Percentiles rank a stretch among this genome's conserved stretches.
These are phyloP conservation scores for Odontamblyopus rebecca DNA, from an alignment of 2,797 vertebrate species.

Conservation along the genomic window DNA sequence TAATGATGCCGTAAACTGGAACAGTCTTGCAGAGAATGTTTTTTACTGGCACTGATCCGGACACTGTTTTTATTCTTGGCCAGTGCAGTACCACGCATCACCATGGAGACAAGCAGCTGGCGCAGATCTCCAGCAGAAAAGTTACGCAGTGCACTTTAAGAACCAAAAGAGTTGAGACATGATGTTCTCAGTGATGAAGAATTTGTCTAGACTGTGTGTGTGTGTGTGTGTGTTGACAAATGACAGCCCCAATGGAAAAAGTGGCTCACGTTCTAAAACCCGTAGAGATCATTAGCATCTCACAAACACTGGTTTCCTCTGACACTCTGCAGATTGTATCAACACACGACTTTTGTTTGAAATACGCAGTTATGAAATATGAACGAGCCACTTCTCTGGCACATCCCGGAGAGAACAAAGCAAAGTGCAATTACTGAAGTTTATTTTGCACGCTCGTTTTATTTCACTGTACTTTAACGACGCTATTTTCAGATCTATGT, in stretches of 20 bases:
- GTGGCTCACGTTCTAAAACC: conserved; percentile 49
- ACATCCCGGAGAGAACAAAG: background rate
- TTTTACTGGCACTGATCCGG: too few species aligned
- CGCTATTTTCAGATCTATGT: too few species aligned
- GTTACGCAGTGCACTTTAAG: too few species aligned
- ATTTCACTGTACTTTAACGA: too few species aligned
- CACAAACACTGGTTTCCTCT: conserved; percentile 77
- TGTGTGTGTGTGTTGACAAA: conserved; percentile 44
- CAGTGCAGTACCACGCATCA: too few species aligned
- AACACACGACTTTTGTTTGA: conserved; percentile 75
- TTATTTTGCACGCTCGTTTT: background rate
- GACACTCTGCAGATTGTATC: conserved; percentile 68
- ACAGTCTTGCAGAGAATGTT: too few species aligned
- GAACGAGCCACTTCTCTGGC: too few species aligned
- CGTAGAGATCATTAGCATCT: conserved; percentile 66
- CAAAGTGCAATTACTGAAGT: background rate
- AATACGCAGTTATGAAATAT: conserved; percentile 66
- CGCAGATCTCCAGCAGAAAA: too few species aligned
- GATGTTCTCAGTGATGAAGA: background rate
- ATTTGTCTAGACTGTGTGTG: conserved; percentile 29
- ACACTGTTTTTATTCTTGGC: too few species aligned
- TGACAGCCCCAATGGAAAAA: conserved; percentile 54
- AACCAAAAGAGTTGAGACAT: too few species aligned
- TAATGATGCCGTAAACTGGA: too few species aligned
- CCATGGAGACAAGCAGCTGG: too few species aligned